Base-by-base conservation (phyloP, 2,797 vertebrate genomes). In the Thunnus albacares region DNA sequence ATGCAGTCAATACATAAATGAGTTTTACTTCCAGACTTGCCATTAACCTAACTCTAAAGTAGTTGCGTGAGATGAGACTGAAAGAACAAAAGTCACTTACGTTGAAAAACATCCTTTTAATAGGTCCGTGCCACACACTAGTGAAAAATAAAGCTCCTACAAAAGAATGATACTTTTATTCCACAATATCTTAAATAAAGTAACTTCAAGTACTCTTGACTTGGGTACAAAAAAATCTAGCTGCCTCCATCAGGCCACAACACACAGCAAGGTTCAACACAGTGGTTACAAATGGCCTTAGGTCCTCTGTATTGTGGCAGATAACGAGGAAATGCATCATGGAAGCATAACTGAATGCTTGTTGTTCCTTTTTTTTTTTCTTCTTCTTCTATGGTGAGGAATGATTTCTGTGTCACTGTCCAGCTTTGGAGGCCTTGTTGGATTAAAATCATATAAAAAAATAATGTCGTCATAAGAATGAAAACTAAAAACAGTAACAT, bases 101-200 rank as follows among this genome's bases (percentile, higher is more conserved):
- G 95, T 98, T 98, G 97, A 96, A 98, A 96, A 99, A 98, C 97
- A 97, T 97, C 97, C 95, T 97, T 99, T 99, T 99, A 99, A 98
- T 99, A 97, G 97, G 97, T 98, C 97, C 96, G 97, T 99, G 97
- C 98, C 98, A 99, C 97, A 97, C 95, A 98, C 97, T 98, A 99
- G 97, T 99, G 97, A 98, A 99, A 99, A 99, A 98, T 97, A 99
- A 99, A 97, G 97, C 96, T 98, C 95, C 97, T 98, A 98, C 97
- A 98, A 98, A 97, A 98, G 96, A 98, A 99, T 97, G 97, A 97
- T 99, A 99, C 96, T 97, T 98, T 96, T 95, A 97, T 96, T 97
- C 96, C 98, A 99, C 97, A 98, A 98, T 97, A 97, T 97, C 96
- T 96, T 98, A 99, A 99, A 99, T 99, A 98, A 99, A 99, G 96